Conservation (phyloP, 53 echinoderm and acorn worm species). For the Astropecten irregularis region DNA sequence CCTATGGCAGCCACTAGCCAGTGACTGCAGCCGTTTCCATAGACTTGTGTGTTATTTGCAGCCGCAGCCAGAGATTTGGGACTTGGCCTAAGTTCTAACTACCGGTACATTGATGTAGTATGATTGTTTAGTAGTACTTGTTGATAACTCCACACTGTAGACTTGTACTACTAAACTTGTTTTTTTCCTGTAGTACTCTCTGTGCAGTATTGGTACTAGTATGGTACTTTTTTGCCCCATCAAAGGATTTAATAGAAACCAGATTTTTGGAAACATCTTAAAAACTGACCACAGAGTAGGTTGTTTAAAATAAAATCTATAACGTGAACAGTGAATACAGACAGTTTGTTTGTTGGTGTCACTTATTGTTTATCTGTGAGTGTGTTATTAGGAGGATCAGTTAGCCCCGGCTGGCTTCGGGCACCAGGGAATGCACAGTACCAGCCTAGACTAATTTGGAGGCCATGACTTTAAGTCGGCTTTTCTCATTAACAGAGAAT, state of each 20-base stretch:
- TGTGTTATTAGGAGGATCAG: neutral
- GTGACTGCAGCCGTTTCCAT: no score
- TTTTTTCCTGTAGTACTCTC: neutral
- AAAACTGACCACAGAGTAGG: slow-evolving; percentile 40
- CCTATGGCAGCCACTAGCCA: no score
- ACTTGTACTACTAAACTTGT: neutral
- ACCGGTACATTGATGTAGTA: neutral
- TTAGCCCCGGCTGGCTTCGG: no score
- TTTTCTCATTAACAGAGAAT: no score
- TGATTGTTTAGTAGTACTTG: slow-evolving; percentile 14
- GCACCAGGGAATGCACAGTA: no score
- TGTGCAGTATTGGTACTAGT: slow-evolving; percentile 11
- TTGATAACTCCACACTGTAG: neutral
- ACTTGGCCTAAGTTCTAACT: neutral
- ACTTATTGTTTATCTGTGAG: neutral
- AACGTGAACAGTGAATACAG: slow-evolving; percentile 40
- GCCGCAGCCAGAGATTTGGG: no score
- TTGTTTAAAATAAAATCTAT: slow-evolving; percentile 53
- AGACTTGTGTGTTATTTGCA: no score
- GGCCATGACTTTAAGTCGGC: no score
- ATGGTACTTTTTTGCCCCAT: slow-evolving; percentile 18
- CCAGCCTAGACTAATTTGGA: no score
- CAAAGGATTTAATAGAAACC: neutral
- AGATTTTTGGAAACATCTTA: slow-evolving; percentile 34
- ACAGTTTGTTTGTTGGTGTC: neutral